phyloP scores from a whole-genome alignment of 1,140 invertebrate genomes.

The Aphis craccivora region DNA sequence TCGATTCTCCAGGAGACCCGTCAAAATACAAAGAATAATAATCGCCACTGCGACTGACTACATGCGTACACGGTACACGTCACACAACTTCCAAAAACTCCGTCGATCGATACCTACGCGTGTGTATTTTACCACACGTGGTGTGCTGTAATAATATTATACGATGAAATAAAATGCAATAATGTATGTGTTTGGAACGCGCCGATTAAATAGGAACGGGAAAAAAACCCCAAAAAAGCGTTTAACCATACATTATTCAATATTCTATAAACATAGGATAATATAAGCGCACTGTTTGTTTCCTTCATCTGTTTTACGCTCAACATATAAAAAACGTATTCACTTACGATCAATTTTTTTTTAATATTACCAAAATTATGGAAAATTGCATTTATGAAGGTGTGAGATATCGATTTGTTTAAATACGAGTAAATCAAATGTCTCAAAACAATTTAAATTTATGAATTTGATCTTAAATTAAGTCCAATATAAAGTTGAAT shows the following conservation, averaged over 20 bases:
- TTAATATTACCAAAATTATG: too few species aligned
- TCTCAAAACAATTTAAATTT: too few species aligned
- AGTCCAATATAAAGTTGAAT: too few species aligned
- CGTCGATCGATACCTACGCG: background rate
- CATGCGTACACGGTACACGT: background rate
- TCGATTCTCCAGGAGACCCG: background rate
- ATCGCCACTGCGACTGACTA: background rate
- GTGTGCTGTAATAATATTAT: background rate
- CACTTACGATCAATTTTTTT: too few species aligned
- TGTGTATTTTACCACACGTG: background rate
- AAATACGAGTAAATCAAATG: too few species aligned
- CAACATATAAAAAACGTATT: too few species aligned
- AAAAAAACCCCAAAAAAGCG: background rate
- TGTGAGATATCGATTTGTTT: too few species aligned
- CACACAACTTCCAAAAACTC: background rate
- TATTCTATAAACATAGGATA: too few species aligned
- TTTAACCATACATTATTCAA: background rate
- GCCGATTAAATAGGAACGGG: background rate
- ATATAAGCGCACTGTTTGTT: too few species aligned
- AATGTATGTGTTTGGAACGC: background rate
- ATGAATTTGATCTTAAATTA: too few species aligned
- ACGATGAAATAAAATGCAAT: background rate
- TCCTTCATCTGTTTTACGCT: too few species aligned
- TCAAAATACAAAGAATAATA: background rate
- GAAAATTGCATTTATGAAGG: too few species aligned